Evolutionary conservation across 1,140 invertebrate species (phyloP).

Genomic region (Bradysia coprophila): DNA sequence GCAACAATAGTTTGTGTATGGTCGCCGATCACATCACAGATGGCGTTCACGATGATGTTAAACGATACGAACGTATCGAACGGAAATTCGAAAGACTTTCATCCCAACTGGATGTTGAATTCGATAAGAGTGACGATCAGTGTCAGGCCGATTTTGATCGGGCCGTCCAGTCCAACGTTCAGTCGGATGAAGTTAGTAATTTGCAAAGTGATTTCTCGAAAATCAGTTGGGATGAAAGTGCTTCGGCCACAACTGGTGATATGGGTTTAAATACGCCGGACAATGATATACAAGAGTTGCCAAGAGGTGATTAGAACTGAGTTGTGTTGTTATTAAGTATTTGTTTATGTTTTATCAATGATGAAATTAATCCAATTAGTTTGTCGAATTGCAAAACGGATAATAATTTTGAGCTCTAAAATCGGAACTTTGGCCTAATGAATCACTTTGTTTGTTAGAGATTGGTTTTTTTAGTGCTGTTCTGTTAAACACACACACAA

Average conservation of each 20-base stretch:
- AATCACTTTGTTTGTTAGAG: no score
- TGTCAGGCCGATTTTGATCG: constrained; percentile 11
- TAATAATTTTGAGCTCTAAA: no score
- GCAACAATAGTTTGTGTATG: constrained; percentile 7
- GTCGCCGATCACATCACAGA: constrained; percentile 7
- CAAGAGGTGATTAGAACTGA: constrained; percentile 17
- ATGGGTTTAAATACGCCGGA: constrained; percentile 21
- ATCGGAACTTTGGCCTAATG: no score
- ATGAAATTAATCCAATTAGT: neutral
- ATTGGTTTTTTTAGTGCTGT: no score
- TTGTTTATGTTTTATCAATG: no score
- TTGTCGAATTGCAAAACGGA: no score
- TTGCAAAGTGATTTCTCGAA: constrained; percentile 22
- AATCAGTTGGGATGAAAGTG: constrained; percentile 24
- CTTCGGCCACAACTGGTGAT: constrained; percentile 21
- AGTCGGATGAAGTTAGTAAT: constrained; percentile 19
- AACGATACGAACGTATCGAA: constrained; percentile 28
- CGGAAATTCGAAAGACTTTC: constrained; percentile 36
- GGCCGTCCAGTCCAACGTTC: constrained; percentile 14
- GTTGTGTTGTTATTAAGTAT: no score
- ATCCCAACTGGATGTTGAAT: constrained; percentile 19
- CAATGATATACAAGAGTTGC: constrained; percentile 21
- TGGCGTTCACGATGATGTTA: constrained; percentile 15
- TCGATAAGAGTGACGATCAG: constrained; percentile 5
- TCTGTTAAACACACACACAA: no score